Base-by-base conservation (phyloP, 92 coral and sea anemone genomes). In the Plumapathes pennacea region DNA sequence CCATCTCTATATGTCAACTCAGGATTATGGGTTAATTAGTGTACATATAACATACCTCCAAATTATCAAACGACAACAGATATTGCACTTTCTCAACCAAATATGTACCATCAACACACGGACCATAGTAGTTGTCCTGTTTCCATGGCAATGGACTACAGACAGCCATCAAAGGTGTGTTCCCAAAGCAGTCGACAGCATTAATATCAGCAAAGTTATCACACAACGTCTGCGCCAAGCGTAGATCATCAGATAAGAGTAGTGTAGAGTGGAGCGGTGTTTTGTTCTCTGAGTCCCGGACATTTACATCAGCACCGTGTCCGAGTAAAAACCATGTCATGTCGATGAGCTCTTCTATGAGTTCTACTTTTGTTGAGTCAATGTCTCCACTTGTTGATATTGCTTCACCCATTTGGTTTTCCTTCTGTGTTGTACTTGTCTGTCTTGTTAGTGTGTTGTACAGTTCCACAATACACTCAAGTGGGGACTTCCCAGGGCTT, bases 61-160 rank as follows among this genome's bases (percentile, higher is more conserved):
- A 65, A 59, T 42, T 67, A 34, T 82, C 86, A 72, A 87, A 87
- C 25, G 84, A 57, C 9, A 87, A 46, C 29, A 87, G 71, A 61
- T 83, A 83, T 0, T 58, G 74, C 32, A 87, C 77, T 19, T 66
- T 79, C 32, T 83, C 80, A n/a, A 70, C 46, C 12, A 87, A 60
- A 63, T 83, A 83, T 17, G 42, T 52, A 46, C 62, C 68, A 38
- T 60, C 59, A 17, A 67, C 65, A 18, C 74, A 71, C 11, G 95
- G 95, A 18, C 95, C 95, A 60, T 67, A 80, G 14, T 81, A 82
- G 22, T 60, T 62, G 30, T 78, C 60, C 50, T 64, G 56, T 14
- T 84, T 51, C 95, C 95, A 87, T 1, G 95, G 95, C 62, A 87
- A 42, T 28, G 89, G 95, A 33, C 86, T 71, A 46, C 95, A 87